phyloP scores from a whole-genome alignment of 2,797 vertebrate species.

The Sylvilagus floridanus region DNA sequence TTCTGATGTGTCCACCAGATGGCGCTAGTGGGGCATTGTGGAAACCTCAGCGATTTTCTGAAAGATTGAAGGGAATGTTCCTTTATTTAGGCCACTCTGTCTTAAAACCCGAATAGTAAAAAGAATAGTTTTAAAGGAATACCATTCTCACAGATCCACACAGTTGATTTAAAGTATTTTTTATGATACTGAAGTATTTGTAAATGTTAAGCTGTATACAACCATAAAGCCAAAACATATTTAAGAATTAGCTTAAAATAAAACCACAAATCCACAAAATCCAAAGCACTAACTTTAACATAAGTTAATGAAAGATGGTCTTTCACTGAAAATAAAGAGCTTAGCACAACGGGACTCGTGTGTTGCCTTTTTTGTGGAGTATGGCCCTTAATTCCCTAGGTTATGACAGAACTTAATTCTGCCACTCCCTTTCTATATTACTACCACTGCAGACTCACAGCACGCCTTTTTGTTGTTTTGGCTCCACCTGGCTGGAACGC shows the following conservation, averaged over 20 bases:
- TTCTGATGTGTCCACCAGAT: slow-evolving; percentile 70
- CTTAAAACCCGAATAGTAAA: slow-evolving; percentile 43
- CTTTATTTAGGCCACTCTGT: neutral
- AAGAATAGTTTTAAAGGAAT: slow-evolving; percentile 31
- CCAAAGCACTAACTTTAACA: neutral
- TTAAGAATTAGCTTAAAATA: slow-evolving; percentile 48
- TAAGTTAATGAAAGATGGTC: neutral
- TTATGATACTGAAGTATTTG: slow-evolving; percentile 35
- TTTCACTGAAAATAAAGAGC: slow-evolving; percentile 1
- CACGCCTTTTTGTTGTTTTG: neutral
- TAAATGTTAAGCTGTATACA: neutral
- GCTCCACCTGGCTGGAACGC: neutral
- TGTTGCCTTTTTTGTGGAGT: accelerated
- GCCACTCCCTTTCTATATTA: neutral
- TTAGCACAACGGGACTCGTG: neutral
- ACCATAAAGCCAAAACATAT: slow-evolving; percentile 12
- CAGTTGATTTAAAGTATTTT: slow-evolving; percentile 20
- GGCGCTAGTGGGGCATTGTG: slow-evolving; percentile 60
- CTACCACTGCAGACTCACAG: neutral
- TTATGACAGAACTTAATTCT: neutral
- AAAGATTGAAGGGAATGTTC: neutral
- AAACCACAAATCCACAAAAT: neutral
- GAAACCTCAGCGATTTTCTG: neutral
- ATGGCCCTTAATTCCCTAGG: accelerated
- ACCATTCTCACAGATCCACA: neutral